These are phyloP conservation scores for Girardinus metallicus DNA, from an alignment of 2,797 vertebrate species.

Conservation along the genomic window DNA sequence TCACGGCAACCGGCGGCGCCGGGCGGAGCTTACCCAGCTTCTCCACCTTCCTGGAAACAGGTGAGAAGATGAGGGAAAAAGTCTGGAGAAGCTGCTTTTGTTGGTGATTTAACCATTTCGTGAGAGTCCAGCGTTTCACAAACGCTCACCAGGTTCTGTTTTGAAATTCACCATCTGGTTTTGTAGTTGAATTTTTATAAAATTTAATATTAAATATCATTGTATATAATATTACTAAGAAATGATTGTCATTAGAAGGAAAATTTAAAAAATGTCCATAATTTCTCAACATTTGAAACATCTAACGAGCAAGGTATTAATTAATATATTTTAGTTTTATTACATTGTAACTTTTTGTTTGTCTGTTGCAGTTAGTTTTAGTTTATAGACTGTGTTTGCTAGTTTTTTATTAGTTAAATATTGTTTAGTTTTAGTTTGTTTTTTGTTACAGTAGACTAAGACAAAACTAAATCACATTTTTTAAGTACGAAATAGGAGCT, in stretches of 20 bases:
- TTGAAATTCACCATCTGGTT: background rate
- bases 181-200: background rate
- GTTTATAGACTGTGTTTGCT: too few species aligned
- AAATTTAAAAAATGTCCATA: background rate
- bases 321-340: too few species aligned
- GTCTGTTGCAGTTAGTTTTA: too few species aligned
- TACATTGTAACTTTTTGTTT: too few species aligned
- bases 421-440: too few species aligned
- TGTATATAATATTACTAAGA: background rate
- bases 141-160: background rate
- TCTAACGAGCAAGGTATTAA: background rate
- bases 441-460: too few species aligned
- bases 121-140: background rate
- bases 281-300: background rate
- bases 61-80: constrained; percentile 56
- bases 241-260: background rate
- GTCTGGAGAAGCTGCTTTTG: background rate
- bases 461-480: too few species aligned
- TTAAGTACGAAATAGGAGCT: too few species aligned
- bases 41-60: constrained; percentile 86
- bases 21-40: constrained; percentile 90
- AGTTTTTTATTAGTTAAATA: too few species aligned
- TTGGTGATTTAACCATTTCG: background rate
- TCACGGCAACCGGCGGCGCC: constrained; percentile 74
- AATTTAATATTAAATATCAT: background rate